phyloP scores from a whole-genome alignment of 1,140 invertebrate species.

The Lasioglossum albipes region DNA sequence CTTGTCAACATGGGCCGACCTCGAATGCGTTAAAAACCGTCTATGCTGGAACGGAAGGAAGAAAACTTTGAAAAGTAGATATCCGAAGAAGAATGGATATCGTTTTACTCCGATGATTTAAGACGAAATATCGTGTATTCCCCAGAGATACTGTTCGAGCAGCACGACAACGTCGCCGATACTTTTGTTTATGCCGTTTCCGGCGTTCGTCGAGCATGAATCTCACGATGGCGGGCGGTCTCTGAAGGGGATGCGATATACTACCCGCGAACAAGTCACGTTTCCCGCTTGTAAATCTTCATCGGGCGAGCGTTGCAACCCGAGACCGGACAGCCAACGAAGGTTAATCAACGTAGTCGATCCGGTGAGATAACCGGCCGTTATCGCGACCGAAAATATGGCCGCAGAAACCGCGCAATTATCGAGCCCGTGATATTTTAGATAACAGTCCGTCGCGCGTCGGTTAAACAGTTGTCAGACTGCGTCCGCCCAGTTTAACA shows the following conservation, averaged over 20 bases:
- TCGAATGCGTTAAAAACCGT: no score
- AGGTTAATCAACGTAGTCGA: not conserved
- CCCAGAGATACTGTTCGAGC: not conserved
- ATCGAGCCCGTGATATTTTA: not conserved
- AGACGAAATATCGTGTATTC: not conserved
- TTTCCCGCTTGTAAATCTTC: slow-evolving; percentile 15
- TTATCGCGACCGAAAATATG: slow-evolving; percentile 20
- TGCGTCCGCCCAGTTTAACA: not conserved
- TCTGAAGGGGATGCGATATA: not conserved
- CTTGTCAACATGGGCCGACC: no score
- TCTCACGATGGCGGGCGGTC: slow-evolving; percentile 4
- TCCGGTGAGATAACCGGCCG: not conserved
- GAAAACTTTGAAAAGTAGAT: no score
- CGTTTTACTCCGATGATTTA: no score
- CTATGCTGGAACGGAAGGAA: no score
- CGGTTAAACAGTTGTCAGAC: slow-evolving; percentile 9
- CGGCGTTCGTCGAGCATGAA: slow-evolving; percentile 6
- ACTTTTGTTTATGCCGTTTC: slow-evolving; percentile 27
- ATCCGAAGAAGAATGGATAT: no score
- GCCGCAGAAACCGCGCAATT: slow-evolving; percentile 5
- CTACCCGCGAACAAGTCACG: not conserved
- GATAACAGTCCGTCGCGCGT: not conserved
- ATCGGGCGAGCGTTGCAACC: not conserved
- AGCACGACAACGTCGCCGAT: slow-evolving; percentile 10
- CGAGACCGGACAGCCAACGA: no score